These are phyloP conservation scores for Siderastrea radians DNA, from an alignment of 92 coral and sea anemone genomes.

Conservation along the genomic window DNA sequence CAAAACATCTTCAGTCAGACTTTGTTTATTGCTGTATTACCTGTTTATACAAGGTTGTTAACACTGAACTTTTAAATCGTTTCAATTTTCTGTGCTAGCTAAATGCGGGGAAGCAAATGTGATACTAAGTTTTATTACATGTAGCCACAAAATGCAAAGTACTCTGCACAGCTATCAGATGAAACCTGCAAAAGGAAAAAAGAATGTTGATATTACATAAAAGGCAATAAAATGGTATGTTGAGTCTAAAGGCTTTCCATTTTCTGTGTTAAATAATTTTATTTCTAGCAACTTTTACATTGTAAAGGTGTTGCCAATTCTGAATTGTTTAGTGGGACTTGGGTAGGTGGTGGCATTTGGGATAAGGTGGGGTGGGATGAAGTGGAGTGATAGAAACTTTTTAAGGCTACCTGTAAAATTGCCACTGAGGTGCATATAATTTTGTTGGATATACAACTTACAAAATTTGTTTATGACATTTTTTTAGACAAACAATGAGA, in stretches of 20 bases:
- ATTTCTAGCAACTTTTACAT: not conserved
- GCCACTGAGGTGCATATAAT: not conserved
- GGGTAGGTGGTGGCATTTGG: not conserved
- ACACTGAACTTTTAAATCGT: not conserved
- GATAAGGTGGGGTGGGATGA: not conserved
- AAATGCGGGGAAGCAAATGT: not conserved
- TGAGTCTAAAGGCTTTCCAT: not conserved
- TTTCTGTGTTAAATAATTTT: not conserved
- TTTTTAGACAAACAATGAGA: not conserved
- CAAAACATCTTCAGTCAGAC: not conserved
- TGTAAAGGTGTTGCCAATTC: no score
- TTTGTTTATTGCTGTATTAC: not conserved
- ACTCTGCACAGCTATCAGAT: slow-evolving; percentile 28
- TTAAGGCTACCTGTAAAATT: not conserved
- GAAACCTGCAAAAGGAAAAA: slow-evolving; percentile 28
- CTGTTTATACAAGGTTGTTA: not conserved
- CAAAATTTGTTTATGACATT: not conserved
- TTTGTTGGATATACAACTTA: not conserved
- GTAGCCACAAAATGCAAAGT: slow-evolving; percentile 31
- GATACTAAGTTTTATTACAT: not conserved
- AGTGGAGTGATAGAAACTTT: not conserved
- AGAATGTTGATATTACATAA: not conserved
- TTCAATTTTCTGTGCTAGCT: not conserved
- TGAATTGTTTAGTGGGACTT: not conserved
- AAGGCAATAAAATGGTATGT: not conserved